These are phyloP conservation scores for Drosophila kambysellisi DNA, from an alignment of 2,888 invertebrate genomes.

Conservation along the genomic window DNA sequence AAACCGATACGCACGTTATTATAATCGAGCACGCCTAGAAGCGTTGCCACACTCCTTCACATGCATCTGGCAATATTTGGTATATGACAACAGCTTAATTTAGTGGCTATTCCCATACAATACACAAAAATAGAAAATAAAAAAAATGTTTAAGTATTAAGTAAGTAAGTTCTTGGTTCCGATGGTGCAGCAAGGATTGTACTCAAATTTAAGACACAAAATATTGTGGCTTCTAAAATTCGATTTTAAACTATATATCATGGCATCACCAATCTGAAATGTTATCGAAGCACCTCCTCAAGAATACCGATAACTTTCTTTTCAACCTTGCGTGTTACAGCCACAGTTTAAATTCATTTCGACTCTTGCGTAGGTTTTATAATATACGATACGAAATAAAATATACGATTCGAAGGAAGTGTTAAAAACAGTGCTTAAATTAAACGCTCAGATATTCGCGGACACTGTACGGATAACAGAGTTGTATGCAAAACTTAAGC, in stretches of 20 bases:
- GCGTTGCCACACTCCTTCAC: conserved; percentile 35
- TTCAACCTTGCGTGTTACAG: conserved; percentile 67
- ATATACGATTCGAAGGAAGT: conserved; percentile 10
- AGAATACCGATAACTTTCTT: conserved; percentile 44
- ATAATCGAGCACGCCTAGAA: conserved; percentile 34
- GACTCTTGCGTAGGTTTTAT: conserved; percentile 44
- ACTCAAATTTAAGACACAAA: not conserved
- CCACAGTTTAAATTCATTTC: conserved; percentile 77
- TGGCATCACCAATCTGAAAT: conserved; percentile 15
- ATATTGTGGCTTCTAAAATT: not conserved
- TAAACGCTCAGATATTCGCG: not conserved
- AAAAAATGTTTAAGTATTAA: not conserved
- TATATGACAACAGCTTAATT: not conserved
- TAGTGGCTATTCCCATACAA: not conserved
- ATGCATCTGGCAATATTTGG: conserved; percentile 1
- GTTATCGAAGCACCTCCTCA: conserved; percentile 17
- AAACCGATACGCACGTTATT: conserved; percentile 39
- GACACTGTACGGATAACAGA: not conserved
- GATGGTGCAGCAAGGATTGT: conserved; percentile 10
- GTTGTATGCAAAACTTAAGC: conserved; percentile 6
- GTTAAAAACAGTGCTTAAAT: conserved; percentile 16
- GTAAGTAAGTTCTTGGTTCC: not conserved
- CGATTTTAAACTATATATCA: not conserved
- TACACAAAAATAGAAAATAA: not conserved
- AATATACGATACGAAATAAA: conserved; percentile 4